Base-by-base conservation (phyloP, 2,113 vertebrate genomes). In the Nestor notabilis region DNA sequence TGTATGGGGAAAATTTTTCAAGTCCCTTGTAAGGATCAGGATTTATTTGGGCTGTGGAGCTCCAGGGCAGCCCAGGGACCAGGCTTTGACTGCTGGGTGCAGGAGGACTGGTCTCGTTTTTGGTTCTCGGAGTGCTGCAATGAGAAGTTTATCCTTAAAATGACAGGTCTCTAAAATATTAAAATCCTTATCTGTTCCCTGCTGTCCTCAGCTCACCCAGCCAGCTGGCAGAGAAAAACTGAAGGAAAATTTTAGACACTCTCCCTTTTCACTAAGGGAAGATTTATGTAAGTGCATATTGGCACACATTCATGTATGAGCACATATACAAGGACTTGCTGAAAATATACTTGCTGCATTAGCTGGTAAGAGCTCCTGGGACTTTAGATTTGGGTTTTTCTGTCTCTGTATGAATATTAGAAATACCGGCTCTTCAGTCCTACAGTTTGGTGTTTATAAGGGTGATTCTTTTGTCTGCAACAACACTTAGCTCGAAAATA, bases 121-220 rank as follows among this genome's bases (percentile, higher is more conserved):
- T 65, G 88, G 52, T 91, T 93, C 78, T 74, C 9, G 0, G 74
- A 96, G 84, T 66, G 78, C 46, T 44, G 74, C 81, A 63, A 33
- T 79, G 81, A 80, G 87, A 92, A 97, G 90, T 95, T 94, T 95
- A 87, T 90, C 79, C 92, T 93, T 27, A 3, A 93, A 95, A 90
- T 90, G 96, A 95, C 86, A 97, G 66, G 80, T 89, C 79, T 71
- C 53, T 97, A 50, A 97, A 97, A 96, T 97, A 97, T 97, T 96
- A 96, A 97, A 95, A 87, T 92, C 66, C 65, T 76, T 68, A 12
- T 23, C 37, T 89, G 88, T 95, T 96, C 74, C 63, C 63, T 89
- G 70, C 78, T 97, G 94, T 96, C 96, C 90, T 97, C 93, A 96
- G 52, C 89, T 97, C 82, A 97, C 96, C 93, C 94, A 96, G 91